Percentiles rank a stretch among this genome's conserved stretches.
These are phyloP conservation scores for Plutella xylostella DNA, from an alignment of 2,888 invertebrate species.

Conservation along the genomic window DNA sequence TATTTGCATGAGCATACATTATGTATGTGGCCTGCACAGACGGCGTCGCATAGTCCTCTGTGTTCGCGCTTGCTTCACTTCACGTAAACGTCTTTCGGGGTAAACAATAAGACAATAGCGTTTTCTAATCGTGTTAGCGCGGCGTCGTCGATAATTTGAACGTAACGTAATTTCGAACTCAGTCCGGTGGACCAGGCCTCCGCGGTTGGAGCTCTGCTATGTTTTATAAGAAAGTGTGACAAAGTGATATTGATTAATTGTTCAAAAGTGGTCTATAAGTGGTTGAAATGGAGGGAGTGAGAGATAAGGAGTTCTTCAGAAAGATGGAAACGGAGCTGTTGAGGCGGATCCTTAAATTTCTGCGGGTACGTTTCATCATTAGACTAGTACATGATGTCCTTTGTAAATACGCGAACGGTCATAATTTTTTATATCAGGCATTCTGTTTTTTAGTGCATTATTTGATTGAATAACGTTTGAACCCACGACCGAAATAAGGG, in stretches of 20 bases:
- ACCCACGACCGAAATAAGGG: too few relatives aligned
- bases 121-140: neutral
- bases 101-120: neutral
- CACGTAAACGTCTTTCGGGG: neutral
- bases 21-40: conserved; percentile 18
- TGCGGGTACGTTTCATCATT: conserved; percentile 47
- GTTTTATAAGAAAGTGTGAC: conserved; percentile 42
- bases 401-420: too few relatives aligned
- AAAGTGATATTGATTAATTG: conserved; percentile 35
- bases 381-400: too few relatives aligned
- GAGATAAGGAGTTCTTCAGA: conserved; percentile 26
- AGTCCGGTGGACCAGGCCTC: conserved; percentile 7
- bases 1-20: conserved; percentile 45
- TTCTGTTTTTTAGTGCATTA: too few relatives aligned
- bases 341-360: conserved; percentile 32
- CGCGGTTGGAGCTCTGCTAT: neutral
- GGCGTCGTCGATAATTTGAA: neutral
- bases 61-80: neutral
- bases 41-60: neutral
- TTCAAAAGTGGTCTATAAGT: conserved; percentile 21
- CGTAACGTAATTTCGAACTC: conserved; percentile 21
- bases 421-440: too few relatives aligned
- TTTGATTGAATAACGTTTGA: too few relatives aligned
- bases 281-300: conserved; percentile 15
- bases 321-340: conserved; percentile 36